These are phyloP conservation scores for Tetranychus piercei DNA, from an alignment of 2,888 invertebrate species.

Conservation along the genomic window DNA sequence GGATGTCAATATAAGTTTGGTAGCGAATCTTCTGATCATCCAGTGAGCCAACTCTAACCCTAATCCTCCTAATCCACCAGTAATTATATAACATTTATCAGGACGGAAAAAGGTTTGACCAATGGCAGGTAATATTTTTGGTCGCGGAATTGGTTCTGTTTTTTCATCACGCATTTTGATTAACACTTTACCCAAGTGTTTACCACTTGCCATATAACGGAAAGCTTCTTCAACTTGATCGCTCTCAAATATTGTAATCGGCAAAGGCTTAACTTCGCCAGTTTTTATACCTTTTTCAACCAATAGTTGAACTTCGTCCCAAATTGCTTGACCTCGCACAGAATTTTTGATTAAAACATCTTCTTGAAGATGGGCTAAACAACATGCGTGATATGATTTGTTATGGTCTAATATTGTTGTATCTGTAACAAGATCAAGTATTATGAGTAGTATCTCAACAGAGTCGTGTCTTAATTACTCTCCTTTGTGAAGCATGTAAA, in stretches of 20 bases:
- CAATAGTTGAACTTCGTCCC: not conserved
- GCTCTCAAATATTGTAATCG: slow-evolving; percentile 64
- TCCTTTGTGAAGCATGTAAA: not conserved
- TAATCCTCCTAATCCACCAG: slow-evolving; percentile 78
- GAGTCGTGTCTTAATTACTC: too few species aligned
- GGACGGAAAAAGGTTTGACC: slow-evolving; percentile 56
- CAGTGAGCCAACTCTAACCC: slow-evolving; percentile 80
- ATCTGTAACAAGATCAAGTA: not conserved
- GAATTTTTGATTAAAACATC: not conserved
- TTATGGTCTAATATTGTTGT: not conserved
- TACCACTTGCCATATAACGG: slow-evolving; percentile 85
- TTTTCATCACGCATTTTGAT: slow-evolving; percentile 72
- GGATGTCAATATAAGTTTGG: slow-evolving; percentile 62
- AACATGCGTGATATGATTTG: slow-evolving; percentile 3
- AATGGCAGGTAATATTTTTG: slow-evolving; percentile 31
- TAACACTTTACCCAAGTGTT: slow-evolving; percentile 90
- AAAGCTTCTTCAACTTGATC: slow-evolving; percentile 80
- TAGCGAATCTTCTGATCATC: slow-evolving; percentile 69
- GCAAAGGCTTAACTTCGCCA: slow-evolving; percentile 49
- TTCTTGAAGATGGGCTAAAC: slow-evolving; percentile 10
- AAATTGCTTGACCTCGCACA: not conserved
- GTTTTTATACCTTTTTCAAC: slow-evolving; percentile 45
- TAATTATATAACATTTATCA: slow-evolving; percentile 37
- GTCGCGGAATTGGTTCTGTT: slow-evolving; percentile 24
- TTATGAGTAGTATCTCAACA: not conserved